phyloP scores from a whole-genome alignment of 2,888 invertebrate species.

The Hemaris fuciformis region DNA sequence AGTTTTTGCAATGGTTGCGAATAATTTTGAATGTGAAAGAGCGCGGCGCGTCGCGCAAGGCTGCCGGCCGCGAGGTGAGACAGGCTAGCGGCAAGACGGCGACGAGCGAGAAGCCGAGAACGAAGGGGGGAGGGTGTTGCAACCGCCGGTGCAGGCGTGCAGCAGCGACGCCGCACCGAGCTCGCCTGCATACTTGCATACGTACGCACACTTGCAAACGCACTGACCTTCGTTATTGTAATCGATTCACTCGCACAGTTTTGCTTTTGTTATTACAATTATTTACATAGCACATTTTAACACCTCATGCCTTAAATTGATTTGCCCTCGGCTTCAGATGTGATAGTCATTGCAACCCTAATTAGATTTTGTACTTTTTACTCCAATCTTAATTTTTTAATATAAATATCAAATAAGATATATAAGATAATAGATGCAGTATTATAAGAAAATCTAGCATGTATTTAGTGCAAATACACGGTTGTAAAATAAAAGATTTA shows the following conservation, averaged over 20 bases:
- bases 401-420: conserved; percentile 29
- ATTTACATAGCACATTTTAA: conserved; percentile 39
- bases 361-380: conserved; percentile 1
- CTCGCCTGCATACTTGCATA: conserved; percentile 81
- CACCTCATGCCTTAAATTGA: conserved; percentile 25
- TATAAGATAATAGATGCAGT: not conserved
- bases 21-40: conserved; percentile 81
- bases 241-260: conserved; percentile 71
- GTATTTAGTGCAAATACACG: not conserved
- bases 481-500: not conserved
- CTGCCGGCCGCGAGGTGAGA: conserved; percentile 82
- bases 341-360: not conserved
- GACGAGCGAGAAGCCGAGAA: conserved; percentile 79
- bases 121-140: conserved; percentile 81
- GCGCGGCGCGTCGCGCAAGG: conserved; percentile 82
- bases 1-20: conserved; percentile 80
- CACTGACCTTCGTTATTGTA: conserved; percentile 77
- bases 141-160: conserved; percentile 81
- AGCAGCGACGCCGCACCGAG: conserved; percentile 80
- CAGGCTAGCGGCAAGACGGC: conserved; percentile 81
- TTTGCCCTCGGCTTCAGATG: not conserved
- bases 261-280: conserved; percentile 68
- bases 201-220: conserved; percentile 73
- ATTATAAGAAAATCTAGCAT: not conserved
- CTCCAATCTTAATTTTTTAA: not conserved